Evolutionary conservation across 2,888 invertebrate species (phyloP), one percentile per base, ranked within the genome.

Genomic region (Sarcophaga subvicina): DNA sequence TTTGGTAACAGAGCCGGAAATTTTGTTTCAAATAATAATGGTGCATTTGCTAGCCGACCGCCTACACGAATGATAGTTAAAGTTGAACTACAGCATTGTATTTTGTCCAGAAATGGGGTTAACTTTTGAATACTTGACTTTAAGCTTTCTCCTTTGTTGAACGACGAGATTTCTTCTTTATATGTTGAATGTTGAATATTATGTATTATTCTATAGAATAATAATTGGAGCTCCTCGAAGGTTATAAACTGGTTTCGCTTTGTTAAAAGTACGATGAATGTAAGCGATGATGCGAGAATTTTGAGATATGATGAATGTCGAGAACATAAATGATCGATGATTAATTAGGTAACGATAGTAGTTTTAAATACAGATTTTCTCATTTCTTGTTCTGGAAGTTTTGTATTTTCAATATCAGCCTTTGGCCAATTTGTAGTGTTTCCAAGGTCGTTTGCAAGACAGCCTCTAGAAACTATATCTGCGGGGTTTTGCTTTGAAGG

Each of bases 361-460:
- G 49, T 62, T 62, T 62, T 62, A 20, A 62, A n/a, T 14, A 62
- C 17, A 20, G 62, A n/a, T 62, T 62, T 62, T 20, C 62, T 62
- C 20, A 62, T 62, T 22, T 62, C 62, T 22, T 62, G 14, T 20
- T 62, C 3, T n/a, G 89, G 90, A 87, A 89, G 89, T 73, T 88
- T 89, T n/a, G 11, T n/a, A 4, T 20, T 63, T 0, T 20, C 20
- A 2, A n/a, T n/a, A 22, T 20, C 11, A 20, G 2, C 8, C 17
- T n/a, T 25, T 70, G 70, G 54, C 54, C 27, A 27, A 27, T 4
- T 27, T 27, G 27, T 27, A 4, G 3, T 27, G 27, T 27, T 27
- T 27, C 27, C 27, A 27, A 27, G 20, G 11, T 27, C 27, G 27
- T 27, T 27, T 4, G 27, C 27, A 27, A 27, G 27, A 27, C 27